A percentile compares a stretch with the other conserved stretches of the same genome.
These are phyloP conservation scores for Colostygia pectinataria DNA, from an alignment of 2,888 invertebrate genomes.

Conservation along the genomic window DNA sequence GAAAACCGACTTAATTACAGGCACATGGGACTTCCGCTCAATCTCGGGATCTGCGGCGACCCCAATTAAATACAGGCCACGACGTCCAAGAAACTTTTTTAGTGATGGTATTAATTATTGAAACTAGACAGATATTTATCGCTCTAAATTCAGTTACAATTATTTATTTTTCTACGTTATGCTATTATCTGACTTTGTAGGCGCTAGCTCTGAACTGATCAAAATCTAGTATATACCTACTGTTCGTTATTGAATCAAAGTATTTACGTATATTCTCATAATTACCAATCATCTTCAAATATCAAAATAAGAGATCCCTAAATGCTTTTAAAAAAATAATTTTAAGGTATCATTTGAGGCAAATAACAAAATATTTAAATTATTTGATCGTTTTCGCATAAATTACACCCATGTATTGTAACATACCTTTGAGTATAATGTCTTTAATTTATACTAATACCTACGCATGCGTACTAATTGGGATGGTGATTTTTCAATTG, in stretches of 20 bases:
- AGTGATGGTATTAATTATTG: no score
- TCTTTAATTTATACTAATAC: conserved; percentile 21
- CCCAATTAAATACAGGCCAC: conserved; percentile 24
- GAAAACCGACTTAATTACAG: conserved; percentile 26
- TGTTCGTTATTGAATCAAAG: no score
- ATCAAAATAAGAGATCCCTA: not conserved
- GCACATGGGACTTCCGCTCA: conserved; percentile 29
- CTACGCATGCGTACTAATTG: conserved; percentile 26
- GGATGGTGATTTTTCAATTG: no score
- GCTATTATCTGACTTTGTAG: no score
- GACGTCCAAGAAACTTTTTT: conserved; percentile 10
- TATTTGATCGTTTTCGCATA: conserved; percentile 2
- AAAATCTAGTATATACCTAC: no score
- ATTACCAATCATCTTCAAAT: no score
- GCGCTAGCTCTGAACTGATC: no score
- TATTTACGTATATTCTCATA: no score
- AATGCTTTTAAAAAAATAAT: not conserved
- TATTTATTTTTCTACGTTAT: no score
- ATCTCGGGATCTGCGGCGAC: conserved; percentile 23
- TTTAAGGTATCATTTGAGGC: not conserved
- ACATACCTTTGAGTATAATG: conserved; percentile 10
- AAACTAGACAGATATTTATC: no score
- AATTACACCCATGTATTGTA: conserved; percentile 12
- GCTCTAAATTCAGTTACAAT: no score
- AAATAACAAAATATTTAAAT: conserved; percentile 6